phyloP scores from a whole-genome alignment of 2,113 vertebrate species.

The Festucalex cinctus region DNA sequence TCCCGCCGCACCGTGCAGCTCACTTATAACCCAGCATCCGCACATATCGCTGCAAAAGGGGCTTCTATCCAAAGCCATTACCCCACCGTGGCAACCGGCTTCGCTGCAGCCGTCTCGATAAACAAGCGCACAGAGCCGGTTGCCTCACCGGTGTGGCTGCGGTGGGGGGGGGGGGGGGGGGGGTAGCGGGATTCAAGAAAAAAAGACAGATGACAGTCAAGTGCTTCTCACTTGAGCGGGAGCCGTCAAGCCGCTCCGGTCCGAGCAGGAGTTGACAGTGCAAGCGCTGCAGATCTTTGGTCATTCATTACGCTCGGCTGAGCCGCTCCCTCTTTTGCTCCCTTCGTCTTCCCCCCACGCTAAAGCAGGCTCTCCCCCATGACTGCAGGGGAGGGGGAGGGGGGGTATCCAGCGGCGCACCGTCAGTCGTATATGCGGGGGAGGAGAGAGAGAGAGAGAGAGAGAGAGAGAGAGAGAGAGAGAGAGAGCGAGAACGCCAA shows the following conservation, averaged over 20 bases:
- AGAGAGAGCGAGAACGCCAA: conserved; percentile 33
- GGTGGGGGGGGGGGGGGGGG: too few relatives aligned
- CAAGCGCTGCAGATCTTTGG: conserved; percentile 54
- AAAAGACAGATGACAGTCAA: conserved; percentile 58
- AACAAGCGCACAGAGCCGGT: conserved; percentile 51
- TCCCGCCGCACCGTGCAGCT: conserved; percentile 32
- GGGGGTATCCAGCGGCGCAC: conserved; percentile 48
- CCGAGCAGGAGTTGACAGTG: conserved; percentile 48
- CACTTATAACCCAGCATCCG: conserved; percentile 46
- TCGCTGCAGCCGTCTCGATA: conserved; percentile 53
- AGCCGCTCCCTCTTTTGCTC: conserved; percentile 33
- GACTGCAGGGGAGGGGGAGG: conserved; percentile 34
- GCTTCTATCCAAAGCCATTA: conserved; percentile 35
- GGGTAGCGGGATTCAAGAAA: conserved; percentile 39
- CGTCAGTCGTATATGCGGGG: conserved; percentile 31
- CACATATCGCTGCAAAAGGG: conserved; percentile 34
- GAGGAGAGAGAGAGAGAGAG: conserved; percentile 34
- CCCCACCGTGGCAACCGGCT: conserved; percentile 46
- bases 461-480: conserved; percentile 29
- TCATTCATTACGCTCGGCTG: conserved; percentile 52
- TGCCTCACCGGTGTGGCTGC: conserved; percentile 34
- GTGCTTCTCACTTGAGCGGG: conserved; percentile 46
- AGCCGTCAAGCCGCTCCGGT: conserved; percentile 46
- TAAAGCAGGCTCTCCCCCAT: conserved; percentile 47
- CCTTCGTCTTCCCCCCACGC: conserved; percentile 30